Conservation (phyloP, 2,797 vertebrate genomes). For the Phrynocephalus guinanensis region DNA sequence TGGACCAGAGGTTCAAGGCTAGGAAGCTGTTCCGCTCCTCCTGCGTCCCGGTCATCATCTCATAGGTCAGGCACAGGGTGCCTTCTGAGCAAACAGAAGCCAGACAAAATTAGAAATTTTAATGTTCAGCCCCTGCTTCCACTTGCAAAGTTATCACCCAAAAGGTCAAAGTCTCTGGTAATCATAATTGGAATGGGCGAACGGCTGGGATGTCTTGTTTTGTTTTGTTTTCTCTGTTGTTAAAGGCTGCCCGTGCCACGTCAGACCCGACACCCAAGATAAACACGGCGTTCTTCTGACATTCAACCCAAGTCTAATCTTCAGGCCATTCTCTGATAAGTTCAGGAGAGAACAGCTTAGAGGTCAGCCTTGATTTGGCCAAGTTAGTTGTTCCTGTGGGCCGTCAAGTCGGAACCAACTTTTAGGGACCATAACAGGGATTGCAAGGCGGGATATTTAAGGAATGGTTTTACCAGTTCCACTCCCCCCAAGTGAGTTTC, state of each 20-base stretch:
- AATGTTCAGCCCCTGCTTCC: not conserved
- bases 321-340: not conserved
- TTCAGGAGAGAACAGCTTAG: not conserved
- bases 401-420: no score
- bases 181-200: not conserved
- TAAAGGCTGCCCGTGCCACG: not conserved
- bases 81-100: not conserved
- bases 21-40: not conserved
- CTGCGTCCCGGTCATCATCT: not conserved
- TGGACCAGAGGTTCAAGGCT: not conserved
- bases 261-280: not conserved
- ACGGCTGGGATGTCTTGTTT: not conserved
- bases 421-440: no score
- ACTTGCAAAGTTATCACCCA: not conserved
- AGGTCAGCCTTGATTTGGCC: no score
- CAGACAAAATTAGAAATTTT: not conserved
- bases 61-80: not conserved
- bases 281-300: not conserved
- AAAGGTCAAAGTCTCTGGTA: not conserved
- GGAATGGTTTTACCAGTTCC: no score
- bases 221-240: not conserved
- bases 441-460: no score
- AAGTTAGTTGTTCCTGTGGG: not conserved
- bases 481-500: no score
- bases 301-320: not conserved